Evolutionary conservation across 2,113 vertebrate species (phyloP).

Genomic region (Vimba vimba): DNA sequence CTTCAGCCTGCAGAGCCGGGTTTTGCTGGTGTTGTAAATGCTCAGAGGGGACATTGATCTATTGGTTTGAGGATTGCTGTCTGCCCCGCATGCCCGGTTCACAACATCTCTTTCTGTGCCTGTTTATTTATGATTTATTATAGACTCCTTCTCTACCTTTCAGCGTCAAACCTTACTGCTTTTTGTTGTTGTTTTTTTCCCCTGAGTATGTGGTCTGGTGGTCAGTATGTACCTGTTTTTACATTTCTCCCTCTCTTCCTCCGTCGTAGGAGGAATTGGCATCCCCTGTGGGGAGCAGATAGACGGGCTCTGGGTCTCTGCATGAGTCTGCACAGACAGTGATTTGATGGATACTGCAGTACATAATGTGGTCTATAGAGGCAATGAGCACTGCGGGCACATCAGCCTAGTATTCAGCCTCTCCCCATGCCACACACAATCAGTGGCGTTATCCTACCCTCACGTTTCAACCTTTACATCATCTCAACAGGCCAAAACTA

Average conservation of each 20-base stretch:
- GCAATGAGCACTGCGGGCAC: conserved; percentile 25
- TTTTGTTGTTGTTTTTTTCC: neutral
- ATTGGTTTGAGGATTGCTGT: conserved; percentile 29
- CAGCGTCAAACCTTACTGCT: conserved; percentile 58
- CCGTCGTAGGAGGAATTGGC: neutral
- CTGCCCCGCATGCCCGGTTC: neutral
- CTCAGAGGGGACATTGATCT: conserved; percentile 18
- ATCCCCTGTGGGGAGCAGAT: conserved; percentile 2
- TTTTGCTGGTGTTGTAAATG: neutral
- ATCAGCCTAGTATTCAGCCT: conserved; percentile 26
- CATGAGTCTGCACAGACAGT: conserved; percentile 2
- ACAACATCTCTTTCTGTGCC: conserved; percentile 12
- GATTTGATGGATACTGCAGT: conserved; percentile 39
- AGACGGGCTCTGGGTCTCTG: conserved; percentile 23
- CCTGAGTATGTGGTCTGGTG: conserved; percentile 18
- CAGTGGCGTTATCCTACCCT: neutral
- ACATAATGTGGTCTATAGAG: conserved; percentile 31
- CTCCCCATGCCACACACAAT: conserved; percentile 22
- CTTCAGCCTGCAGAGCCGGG: neutral
- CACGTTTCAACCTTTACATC: conserved; percentile 1
- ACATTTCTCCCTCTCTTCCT: neutral
- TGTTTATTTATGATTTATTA: conserved; percentile 37
- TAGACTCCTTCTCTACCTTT: conserved; percentile 49
- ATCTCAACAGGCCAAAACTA: neutral
- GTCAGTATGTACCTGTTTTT: conserved; percentile 39